Evolutionary conservation across 2,113 vertebrate species (phyloP).

Genomic region (Hystrix brachyura): DNA sequence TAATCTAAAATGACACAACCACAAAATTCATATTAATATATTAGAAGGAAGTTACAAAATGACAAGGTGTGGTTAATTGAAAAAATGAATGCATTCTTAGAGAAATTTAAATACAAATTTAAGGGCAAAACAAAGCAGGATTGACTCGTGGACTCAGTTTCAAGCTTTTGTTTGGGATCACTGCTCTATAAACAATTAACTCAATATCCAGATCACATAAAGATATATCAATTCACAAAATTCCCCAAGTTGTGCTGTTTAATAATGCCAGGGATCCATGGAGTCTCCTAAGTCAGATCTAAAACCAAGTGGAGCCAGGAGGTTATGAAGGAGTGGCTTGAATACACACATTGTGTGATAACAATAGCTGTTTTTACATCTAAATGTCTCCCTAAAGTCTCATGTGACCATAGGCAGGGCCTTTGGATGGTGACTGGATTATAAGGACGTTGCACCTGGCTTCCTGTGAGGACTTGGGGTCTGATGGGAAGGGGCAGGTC

Average conservation of each 20-base stretch:
- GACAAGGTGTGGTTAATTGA: background rate
- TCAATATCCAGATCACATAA: background rate
- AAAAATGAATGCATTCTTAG: background rate
- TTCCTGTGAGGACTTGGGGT: background rate
- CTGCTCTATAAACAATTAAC: background rate
- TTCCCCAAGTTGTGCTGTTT: background rate
- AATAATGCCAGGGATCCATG: background rate
- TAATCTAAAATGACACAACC: background rate
- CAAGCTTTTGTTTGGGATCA: background rate
- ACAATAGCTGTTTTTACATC: background rate
- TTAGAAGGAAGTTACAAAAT: background rate
- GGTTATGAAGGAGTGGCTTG: background rate
- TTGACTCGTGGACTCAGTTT: background rate
- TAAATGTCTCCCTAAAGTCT: background rate
- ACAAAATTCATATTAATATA: background rate
- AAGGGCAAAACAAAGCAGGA: background rate
- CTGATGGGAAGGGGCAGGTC: background rate
- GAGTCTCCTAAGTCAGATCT: background rate
- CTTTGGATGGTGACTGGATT: background rate
- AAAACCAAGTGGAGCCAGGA: background rate
- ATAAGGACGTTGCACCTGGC: background rate
- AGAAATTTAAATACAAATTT: background rate
- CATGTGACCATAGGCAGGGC: background rate
- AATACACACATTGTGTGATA: background rate
- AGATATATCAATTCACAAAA: background rate